Base-by-base conservation (phyloP, 2,888 invertebrate species). In the Dysmachus trigonus region DNA sequence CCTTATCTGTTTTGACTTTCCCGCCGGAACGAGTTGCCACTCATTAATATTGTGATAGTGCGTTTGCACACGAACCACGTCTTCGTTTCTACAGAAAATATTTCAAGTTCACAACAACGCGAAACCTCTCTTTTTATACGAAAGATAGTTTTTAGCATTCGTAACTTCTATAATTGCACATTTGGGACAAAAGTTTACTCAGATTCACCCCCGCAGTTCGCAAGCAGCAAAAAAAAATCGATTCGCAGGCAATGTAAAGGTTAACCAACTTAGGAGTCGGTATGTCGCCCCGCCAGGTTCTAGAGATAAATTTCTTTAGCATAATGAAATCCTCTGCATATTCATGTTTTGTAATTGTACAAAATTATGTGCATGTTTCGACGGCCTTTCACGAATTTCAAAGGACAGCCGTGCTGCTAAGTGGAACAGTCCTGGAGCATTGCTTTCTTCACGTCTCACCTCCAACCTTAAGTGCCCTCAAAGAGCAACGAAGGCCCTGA, bases 41-140 rank as follows among this genome's bases (percentile, higher is more conserved):
- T 38, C 35, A 76, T 76, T 38, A 76, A 76, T 74, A 33, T 76
- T 76, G 27, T 3, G 62, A 76, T 22, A 38, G 76, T 41, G 73
- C 73, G 38, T 38, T 76, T 76, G 76, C 76, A 76, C 76, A 76
- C 76, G 76, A 38, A 76, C 18, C 31, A 73, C n/a, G 76, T 6
- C 13, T 35, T 5, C 4, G 2, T 0, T 1, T 1, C 35, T 38
- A 18, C 1, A 74, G 13, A 35, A 35, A n/a, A 35, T 76, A 38
- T 76, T 76, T 76, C 76, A 76, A 76, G 76, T 76, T 76, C 76
- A 76, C 22, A 33, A 22, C 38, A 76, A 8, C 6, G 38, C 33
- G 22, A 22, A 76, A 38, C n/a, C 41, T 6, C 5, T 76, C 10
- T 76, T 76, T 35, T n/a, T n/a, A n/a, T 35, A 31, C 31, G 15